Evolutionary conservation across 2,113 vertebrate species (phyloP).

Genomic region (Albula goreensis): DNA sequence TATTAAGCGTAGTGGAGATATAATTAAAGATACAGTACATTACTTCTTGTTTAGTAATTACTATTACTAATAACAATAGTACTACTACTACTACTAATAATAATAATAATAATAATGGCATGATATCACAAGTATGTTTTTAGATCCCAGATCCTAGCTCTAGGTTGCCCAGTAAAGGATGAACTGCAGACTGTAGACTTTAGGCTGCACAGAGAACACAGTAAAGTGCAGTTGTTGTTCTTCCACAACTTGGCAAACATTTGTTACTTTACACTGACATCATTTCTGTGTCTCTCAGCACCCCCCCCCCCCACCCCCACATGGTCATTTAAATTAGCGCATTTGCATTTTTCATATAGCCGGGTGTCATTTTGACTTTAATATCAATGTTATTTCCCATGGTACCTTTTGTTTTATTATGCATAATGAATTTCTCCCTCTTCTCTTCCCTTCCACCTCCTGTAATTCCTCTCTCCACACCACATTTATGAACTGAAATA

Average conservation of each 20-base stretch:
- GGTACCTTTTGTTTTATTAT: conserved; percentile 86
- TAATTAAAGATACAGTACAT: too few species aligned
- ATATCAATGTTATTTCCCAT: conserved; percentile 83
- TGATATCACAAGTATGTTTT: too few species aligned
- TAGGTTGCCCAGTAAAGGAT: too few species aligned
- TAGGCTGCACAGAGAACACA: background rate
- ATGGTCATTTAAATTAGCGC: conserved; percentile 81
- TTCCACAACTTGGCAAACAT: conserved; percentile 50
- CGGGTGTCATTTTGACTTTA: conserved; percentile 82
- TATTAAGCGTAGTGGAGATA: too few species aligned
- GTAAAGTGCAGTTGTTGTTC: background rate
- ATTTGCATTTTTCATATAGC: conserved; percentile 85
- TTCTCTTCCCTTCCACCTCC: conserved; percentile 55
- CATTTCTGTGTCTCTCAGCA: conserved; percentile 75
- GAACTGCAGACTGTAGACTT: too few species aligned
- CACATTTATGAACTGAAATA: conserved; percentile 95
- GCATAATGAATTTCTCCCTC: conserved; percentile 84
- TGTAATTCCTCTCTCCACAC: conserved; percentile 73
- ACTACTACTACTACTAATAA: too few species aligned
- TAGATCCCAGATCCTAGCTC: too few species aligned
- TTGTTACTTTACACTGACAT: conserved; percentile 77
- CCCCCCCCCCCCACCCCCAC: conserved; percentile 66
- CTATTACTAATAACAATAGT: too few species aligned
- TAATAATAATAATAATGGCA: too few species aligned
- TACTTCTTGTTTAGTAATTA: too few species aligned